Percentiles rank a stretch among this genome's conserved stretches.
These are phyloP conservation scores for Ladona fulva DNA, from an alignment of 1,140 invertebrate genomes.

Conservation along the genomic window DNA sequence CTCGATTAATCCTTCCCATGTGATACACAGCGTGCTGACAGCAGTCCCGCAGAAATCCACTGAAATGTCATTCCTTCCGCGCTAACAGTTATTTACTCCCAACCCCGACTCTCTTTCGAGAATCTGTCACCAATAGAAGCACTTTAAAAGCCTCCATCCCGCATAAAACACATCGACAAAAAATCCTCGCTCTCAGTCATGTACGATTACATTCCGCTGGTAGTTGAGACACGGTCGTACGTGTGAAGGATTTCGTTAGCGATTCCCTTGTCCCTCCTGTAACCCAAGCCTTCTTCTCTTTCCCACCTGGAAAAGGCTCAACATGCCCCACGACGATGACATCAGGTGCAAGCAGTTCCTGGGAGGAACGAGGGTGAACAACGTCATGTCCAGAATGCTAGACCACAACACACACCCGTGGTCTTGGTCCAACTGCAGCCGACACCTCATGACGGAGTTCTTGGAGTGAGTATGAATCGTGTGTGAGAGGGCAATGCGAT, in stretches of 20 bases:
- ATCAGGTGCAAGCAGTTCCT: constrained; percentile 52
- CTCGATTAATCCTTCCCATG: too few relatives aligned
- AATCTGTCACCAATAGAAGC: too few relatives aligned
- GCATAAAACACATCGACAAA: too few relatives aligned
- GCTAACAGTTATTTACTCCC: too few relatives aligned
- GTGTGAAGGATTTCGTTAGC: not conserved
- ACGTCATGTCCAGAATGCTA: constrained; percentile 76
- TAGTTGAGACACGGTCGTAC: not conserved
- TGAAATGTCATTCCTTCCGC: too few relatives aligned
- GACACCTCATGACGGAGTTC: constrained; percentile 74
- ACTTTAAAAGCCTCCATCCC: too few relatives aligned
- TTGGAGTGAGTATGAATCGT: constrained; percentile 68
- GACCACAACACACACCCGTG: constrained; percentile 79
- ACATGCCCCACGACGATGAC: constrained; percentile 80
- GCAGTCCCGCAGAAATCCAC: too few relatives aligned
- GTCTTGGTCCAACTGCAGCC: constrained; percentile 82
- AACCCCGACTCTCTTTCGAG: too few relatives aligned
- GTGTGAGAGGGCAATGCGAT: too few relatives aligned
- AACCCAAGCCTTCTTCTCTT: constrained; percentile 17
- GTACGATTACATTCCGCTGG: not conserved
- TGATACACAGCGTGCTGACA: too few relatives aligned
- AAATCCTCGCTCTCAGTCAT: too few relatives aligned
- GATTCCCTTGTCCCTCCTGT: too few relatives aligned
- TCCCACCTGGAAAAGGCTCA: constrained; percentile 49
- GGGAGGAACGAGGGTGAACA: constrained; percentile 39